phyloP scores from a whole-genome alignment of 2,797 vertebrate genomes.

The Gallinago solitaria region DNA sequence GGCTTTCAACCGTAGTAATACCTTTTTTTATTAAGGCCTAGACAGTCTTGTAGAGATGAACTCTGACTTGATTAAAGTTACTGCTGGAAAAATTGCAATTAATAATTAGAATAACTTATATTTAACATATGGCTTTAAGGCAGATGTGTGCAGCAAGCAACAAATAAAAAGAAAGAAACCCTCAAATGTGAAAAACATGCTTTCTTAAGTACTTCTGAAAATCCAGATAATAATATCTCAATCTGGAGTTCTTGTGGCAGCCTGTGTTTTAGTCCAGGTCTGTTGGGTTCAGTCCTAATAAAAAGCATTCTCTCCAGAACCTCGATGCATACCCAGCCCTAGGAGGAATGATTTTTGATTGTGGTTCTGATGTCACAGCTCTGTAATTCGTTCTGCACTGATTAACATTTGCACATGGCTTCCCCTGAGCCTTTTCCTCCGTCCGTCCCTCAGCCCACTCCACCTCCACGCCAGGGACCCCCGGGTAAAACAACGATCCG shows the following conservation, averaged over 20 bases:
- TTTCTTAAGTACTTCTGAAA: background rate
- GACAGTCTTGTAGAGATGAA: background rate
- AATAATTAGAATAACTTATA: background rate
- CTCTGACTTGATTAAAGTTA: conserved; percentile 11
- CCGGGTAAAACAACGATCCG: background rate
- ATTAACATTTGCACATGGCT: background rate
- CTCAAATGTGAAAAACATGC: background rate
- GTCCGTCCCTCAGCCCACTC: background rate
- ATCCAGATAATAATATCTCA: background rate
- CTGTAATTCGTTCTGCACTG: background rate
- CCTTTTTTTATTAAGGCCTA: background rate
- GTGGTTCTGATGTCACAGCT: background rate
- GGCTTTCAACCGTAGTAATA: background rate
- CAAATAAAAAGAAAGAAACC: background rate
- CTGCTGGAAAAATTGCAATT: background rate
- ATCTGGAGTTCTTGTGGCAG: background rate
- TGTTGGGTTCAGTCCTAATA: background rate
- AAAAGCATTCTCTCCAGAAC: background rate
- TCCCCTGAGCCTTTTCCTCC: background rate
- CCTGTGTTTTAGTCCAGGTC: background rate
- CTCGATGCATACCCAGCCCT: background rate
- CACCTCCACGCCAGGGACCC: rapidly evolving
- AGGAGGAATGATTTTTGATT: background rate
- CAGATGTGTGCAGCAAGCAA: background rate
- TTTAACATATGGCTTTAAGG: background rate